phyloP scores from a whole-genome alignment of 2,113 vertebrate species.

The Erythrocercus mccallii region DNA sequence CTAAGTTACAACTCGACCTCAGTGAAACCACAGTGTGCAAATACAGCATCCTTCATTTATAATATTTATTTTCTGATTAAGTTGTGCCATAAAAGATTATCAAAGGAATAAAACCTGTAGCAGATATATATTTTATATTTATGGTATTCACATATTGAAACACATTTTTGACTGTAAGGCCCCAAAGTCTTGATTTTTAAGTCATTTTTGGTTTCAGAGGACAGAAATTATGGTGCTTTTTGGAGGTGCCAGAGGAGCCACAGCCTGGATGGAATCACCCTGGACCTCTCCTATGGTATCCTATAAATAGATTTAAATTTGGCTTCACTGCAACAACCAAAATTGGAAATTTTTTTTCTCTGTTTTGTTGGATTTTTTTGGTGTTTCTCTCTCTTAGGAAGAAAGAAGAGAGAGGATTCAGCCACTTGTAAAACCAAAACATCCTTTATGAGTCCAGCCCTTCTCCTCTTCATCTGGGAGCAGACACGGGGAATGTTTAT shows the following conservation, averaged over 20 bases:
- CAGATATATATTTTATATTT: not conserved
- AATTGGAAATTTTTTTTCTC: not conserved
- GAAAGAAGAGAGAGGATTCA: not conserved
- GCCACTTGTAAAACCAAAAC: not conserved
- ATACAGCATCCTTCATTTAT: not conserved
- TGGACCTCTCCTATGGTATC: not conserved
- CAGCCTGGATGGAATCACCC: not conserved
- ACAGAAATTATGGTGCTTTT: not conserved
- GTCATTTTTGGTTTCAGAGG: not conserved
- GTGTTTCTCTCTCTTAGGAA: not conserved
- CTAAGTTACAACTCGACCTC: not conserved
- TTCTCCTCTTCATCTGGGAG: not conserved
- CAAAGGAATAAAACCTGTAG: not conserved
- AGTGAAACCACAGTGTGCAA: not conserved
- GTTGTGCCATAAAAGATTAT: not conserved
- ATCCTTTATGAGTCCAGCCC: not conserved
- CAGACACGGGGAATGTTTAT: conserved; percentile 44
- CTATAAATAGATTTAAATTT: not conserved
- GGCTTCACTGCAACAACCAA: not conserved
- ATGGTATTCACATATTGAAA: not conserved
- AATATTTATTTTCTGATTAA: not conserved
- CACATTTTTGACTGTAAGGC: not conserved
- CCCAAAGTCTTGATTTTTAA: not conserved
- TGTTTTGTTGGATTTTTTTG: not conserved
- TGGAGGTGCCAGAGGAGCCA: not conserved